phyloP scores from a whole-genome alignment of 2,888 invertebrate genomes.

The Petrolisthes cinctipes region DNA sequence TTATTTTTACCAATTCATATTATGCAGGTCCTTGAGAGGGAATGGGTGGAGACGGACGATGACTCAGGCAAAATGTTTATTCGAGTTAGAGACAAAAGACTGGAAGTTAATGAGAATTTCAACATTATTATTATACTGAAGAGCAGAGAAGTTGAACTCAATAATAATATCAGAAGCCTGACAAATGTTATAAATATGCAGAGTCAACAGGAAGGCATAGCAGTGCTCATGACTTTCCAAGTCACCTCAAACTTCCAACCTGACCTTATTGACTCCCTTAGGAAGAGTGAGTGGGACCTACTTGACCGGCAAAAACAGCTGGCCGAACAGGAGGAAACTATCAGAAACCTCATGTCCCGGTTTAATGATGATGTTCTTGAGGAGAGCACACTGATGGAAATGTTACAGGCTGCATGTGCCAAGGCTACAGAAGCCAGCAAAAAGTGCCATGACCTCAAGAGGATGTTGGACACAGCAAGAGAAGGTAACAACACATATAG shows the following conservation, averaged over 20 bases:
- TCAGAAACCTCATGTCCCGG: slow-evolving; percentile 53
- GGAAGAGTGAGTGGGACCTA: slow-evolving; percentile 53
- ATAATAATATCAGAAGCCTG: slow-evolving; percentile 39
- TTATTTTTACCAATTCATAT: slow-evolving; percentile 38
- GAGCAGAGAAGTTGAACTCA: slow-evolving; percentile 11
- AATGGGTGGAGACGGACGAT: not conserved
- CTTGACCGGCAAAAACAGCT: slow-evolving; percentile 46
- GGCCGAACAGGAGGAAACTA: slow-evolving; percentile 45
- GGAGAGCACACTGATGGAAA: slow-evolving; percentile 49
- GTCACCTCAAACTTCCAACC: slow-evolving; percentile 40
- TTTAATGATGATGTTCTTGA: slow-evolving; percentile 59
- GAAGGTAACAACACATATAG: slow-evolving; percentile 44
- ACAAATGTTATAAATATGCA: slow-evolving; percentile 50
- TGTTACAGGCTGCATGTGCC: slow-evolving; percentile 47
- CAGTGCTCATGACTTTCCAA: slow-evolving; percentile 34
- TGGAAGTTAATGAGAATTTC: slow-evolving; percentile 44
- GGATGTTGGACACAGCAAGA: slow-evolving; percentile 33
- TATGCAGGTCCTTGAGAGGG: slow-evolving; percentile 45
- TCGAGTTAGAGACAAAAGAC: slow-evolving; percentile 27
- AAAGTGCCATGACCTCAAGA: slow-evolving; percentile 45
- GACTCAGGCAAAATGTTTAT: not conserved
- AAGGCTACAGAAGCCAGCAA: slow-evolving; percentile 47
- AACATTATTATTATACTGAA: slow-evolving; percentile 50
- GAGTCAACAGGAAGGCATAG: slow-evolving; percentile 56
- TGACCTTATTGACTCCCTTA: slow-evolving; percentile 39